These are phyloP conservation scores for Minunthozetes semirufus DNA, from an alignment of 2,888 invertebrate species.

Conservation along the genomic window DNA sequence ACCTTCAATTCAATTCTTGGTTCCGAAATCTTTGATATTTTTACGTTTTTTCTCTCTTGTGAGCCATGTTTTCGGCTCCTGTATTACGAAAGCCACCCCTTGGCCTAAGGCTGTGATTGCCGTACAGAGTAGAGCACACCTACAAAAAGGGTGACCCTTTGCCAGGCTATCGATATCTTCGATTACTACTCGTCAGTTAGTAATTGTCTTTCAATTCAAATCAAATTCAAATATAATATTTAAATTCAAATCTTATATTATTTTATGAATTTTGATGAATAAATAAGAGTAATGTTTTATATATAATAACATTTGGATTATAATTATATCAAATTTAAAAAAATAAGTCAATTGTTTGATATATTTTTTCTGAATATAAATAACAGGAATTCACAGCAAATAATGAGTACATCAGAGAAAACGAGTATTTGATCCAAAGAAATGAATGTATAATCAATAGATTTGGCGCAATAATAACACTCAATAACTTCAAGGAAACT, in stretches of 20 bases:
- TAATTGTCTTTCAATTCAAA: not conserved
- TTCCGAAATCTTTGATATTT: constrained; percentile 17
- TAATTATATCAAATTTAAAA: not conserved
- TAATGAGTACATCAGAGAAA: not conserved
- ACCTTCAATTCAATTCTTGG: constrained; percentile 28
- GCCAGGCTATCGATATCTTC: not conserved
- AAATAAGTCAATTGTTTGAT: not conserved
- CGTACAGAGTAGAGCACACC: constrained; percentile 30
- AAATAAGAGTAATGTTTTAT: not conserved
- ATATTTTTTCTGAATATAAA: not conserved
- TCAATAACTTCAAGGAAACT: not conserved
- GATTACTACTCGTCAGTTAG: not conserved
- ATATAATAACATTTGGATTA: not conserved
- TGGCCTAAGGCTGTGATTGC: not conserved
- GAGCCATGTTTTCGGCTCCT: constrained; percentile 21
- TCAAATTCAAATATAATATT: not conserved
- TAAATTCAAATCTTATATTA: not conserved
- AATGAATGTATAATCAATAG: not conserved
- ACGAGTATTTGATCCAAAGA: not conserved
- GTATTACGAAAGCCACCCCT: constrained; percentile 28
- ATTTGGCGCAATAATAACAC: not conserved
- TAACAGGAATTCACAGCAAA: not conserved
- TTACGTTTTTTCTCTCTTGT: not conserved
- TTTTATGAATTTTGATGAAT: not conserved
- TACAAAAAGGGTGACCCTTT: constrained; percentile 30